phyloP scores from a whole-genome alignment of 1,140 invertebrate species.

The Drosophila asahinai region DNA sequence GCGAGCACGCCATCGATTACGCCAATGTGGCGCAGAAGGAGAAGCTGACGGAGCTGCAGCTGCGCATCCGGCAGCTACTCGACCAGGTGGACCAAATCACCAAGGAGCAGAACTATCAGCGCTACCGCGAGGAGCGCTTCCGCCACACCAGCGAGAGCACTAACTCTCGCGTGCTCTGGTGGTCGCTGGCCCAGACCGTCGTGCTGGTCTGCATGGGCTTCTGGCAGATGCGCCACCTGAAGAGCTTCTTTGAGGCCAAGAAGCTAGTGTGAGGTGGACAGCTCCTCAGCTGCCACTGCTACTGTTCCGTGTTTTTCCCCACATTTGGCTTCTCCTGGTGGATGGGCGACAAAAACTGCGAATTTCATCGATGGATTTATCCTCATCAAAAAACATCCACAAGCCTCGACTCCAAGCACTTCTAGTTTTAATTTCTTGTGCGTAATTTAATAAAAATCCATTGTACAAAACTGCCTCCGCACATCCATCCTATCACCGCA shows the following conservation, averaged over 20 bases:
- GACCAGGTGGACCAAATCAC: slow-evolving; percentile 99
- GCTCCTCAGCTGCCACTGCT: neutral
- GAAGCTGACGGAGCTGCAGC: slow-evolving; percentile 97
- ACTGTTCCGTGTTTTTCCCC: slow-evolving; percentile 47
- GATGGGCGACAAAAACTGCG: slow-evolving; percentile 42
- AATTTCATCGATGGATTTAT: slow-evolving; percentile 67
- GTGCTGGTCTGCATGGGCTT: slow-evolving; percentile 97
- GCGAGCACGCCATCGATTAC: slow-evolving; percentile 99
- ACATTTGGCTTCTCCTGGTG: slow-evolving; percentile 32
- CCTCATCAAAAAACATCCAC: slow-evolving; percentile 45
- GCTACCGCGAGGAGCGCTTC: slow-evolving; percentile 99
- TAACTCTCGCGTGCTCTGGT: slow-evolving; percentile 98
- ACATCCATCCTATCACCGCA: slow-evolving; percentile 17
- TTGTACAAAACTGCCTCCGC: slow-evolving; percentile 58
- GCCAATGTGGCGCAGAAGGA: slow-evolving; percentile 98
- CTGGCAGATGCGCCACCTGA: slow-evolving; percentile 99
- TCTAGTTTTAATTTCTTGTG: slow-evolving; percentile 77
- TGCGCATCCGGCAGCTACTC: slow-evolving; percentile 97
- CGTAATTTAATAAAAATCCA: slow-evolving; percentile 82
- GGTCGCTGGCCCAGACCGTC: slow-evolving; percentile 97
- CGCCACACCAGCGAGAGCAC: slow-evolving; percentile 99
- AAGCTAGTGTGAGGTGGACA: slow-evolving; percentile 94
- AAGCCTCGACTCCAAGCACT: slow-evolving; percentile 48
- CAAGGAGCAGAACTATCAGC: slow-evolving; percentile 99
- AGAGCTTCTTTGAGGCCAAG: slow-evolving; percentile 99